Base-by-base conservation (phyloP, 2,888 invertebrate genomes). In the Copidosoma aretas region DNA sequence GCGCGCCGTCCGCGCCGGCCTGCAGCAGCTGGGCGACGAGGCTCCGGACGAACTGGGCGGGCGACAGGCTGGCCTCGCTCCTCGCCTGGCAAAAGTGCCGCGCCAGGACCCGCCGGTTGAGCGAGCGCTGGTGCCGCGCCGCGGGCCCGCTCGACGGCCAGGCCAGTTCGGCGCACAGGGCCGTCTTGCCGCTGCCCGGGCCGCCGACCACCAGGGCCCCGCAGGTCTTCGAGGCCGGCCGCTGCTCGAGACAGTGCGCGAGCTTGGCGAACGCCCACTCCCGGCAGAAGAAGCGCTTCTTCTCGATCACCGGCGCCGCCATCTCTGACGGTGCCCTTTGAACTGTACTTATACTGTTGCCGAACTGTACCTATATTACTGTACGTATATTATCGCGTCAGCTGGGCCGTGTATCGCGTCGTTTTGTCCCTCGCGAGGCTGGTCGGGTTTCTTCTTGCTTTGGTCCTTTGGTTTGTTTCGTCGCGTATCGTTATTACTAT, bases 191-290 rank as follows among this genome's bases (percentile, higher is more conserved):
- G 75, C 95, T 94, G 22, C 97, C 98, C 0, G 97, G 93, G 0
- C 95, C 95, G 73, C 94, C 95, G 70, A 97, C 86, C 64, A 98
- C 90, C 57, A 97, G 86, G 1, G 95, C 93, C 0, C 97, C 97
- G 77, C 94, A 93, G 0, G 93, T 92, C 83, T 95, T 93, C 73
- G 92, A 91, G 19, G 89, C 89, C 0, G 93, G 91, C 70, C 96
- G 86, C 84, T 95, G 94, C 80, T 98, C 97, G 76, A 98, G 83
- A 76, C 95, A 96, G 77, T 97, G 92, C 1, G 92, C 91, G 46
- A 98, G 88, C 85, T 98, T 97, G 85, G 94, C 93, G 78, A 97
- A 94, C 10, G 94, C 95, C 97, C 97, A 98, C 84, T 98, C 97
- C 12, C 97, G 89, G 81, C 95, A 94, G 86, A 91, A 94, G 86